Evolutionary conservation across 2,888 invertebrate genomes (phyloP).

Genomic region (Carabus problematicus): DNA sequence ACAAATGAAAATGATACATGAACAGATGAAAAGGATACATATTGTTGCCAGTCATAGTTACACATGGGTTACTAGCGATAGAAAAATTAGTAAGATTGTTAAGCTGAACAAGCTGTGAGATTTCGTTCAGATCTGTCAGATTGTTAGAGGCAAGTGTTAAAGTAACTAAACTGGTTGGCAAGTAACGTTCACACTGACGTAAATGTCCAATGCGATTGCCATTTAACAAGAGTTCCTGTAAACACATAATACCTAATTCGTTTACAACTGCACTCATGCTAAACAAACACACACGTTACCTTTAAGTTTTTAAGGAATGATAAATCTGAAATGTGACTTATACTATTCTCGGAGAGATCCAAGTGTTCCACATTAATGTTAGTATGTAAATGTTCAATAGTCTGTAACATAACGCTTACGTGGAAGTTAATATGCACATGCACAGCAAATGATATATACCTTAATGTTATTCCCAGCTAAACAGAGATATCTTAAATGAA

Average conservation of each 20-base stretch:
- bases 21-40: constrained; percentile 72
- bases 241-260: constrained; percentile 46
- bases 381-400: constrained; percentile 87
- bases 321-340: constrained; percentile 84
- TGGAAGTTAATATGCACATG: constrained; percentile 40
- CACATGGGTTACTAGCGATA: constrained; percentile 87
- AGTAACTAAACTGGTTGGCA: constrained; percentile 77
- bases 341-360: constrained; percentile 89
- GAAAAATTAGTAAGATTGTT: constrained; percentile 80
- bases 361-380: constrained; percentile 82
- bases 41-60: constrained; percentile 77
- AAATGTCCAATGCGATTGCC: constrained; percentile 85
- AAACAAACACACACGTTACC: constrained; percentile 62
- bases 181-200: constrained; percentile 80
- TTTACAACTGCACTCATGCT: constrained; percentile 41
- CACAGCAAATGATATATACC: no score
- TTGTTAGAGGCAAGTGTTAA: constrained; percentile 84
- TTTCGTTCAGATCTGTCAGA: constrained; percentile 84
- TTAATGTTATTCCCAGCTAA: constrained; percentile 91
- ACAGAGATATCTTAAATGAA: constrained; percentile 81
- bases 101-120: constrained; percentile 80
- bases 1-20: no score
- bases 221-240: constrained; percentile 82
- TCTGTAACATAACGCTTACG: constrained; percentile 61
- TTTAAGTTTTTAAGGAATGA: constrained; percentile 82